Evolutionary conservation across 1,140 invertebrate species (phyloP), one percentile per base, ranked within the genome.

Genomic region (Oscheius sp.): DNA sequence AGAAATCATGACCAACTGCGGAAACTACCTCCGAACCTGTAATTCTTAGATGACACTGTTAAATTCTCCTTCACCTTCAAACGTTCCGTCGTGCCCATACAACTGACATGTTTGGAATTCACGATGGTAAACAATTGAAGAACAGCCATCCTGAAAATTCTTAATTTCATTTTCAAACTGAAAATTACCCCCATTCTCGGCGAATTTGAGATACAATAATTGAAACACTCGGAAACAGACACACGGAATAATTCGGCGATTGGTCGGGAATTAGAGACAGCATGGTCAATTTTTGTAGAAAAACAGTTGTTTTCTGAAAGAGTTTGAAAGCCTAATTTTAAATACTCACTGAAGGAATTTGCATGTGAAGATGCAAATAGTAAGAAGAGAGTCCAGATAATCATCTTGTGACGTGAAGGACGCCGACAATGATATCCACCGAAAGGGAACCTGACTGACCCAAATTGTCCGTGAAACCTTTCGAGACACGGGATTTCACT

Each of bases 41-140:
- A 38, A n/a, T 13, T 4, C 23, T 13, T 55, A 13, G 7, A 15
- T 55, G 49, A 55, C 7, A 7, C 4, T 20, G 15, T 32, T 32
- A 36, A 34, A 36, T 63, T 32, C 15, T 10, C 10, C 36, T 32
- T 45, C 29, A 1, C 61, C 61, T 29, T 63, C 31, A 34, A 32
- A 63, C 15, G 31, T 34, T 29, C 61, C 1, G 31, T 63, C 1
- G 32, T 71, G 69, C 15, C 59, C 59, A 29, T 71, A 71, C 7
- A 71, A 34, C 46, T 71, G 69, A 38, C 69, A 71, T 23, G 69
- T 71, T 15, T 20, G 35, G 46, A 71, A 71, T n/a, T 71, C 58
- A 55, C 62, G 29, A 31, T 71, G 69, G 13, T 61, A 71, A 1
- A 71, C 69, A 0, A 71, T 35, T 1, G 69, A 71, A 35, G 58